phyloP scores from a whole-genome alignment of 2,113 vertebrate species.

The Perca flavescens region DNA sequence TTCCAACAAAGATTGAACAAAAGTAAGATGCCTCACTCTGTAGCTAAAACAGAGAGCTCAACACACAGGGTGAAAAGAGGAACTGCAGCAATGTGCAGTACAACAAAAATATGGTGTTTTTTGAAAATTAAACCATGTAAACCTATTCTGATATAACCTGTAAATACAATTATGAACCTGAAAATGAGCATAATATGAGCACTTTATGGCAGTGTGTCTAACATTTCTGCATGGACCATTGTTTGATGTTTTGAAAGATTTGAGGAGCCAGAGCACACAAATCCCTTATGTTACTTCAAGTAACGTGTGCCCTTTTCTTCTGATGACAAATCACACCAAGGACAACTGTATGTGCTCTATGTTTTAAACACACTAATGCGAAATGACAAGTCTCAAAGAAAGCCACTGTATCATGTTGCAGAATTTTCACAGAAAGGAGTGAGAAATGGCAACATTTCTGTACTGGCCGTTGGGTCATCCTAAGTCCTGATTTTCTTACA shows the following conservation, averaged over 20 bases:
- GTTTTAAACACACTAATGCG: neutral
- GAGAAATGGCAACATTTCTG: neutral
- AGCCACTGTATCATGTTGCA: neutral
- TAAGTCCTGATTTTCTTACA: neutral
- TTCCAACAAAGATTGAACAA: too few species aligned
- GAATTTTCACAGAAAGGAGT: neutral
- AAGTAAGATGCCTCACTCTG: too few species aligned
- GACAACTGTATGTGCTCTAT: neutral
- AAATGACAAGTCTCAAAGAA: neutral
- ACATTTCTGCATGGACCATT: constrained; percentile 4
- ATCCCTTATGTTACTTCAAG: neutral
- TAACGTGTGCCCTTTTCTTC: constrained; percentile 17
- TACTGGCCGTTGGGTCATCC: neutral
- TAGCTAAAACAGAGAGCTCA: too few species aligned
- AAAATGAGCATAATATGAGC: too few species aligned
- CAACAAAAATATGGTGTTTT: too few species aligned
- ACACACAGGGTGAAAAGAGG: too few species aligned
- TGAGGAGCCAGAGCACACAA: neutral
- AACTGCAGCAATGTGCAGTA: too few species aligned
- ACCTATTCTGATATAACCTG: too few species aligned
- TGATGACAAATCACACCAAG: neutral
- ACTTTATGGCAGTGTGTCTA: neutral
- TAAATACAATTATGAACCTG: too few species aligned
- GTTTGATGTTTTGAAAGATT: constrained; percentile 8
- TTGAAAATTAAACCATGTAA: too few species aligned